These are phyloP conservation scores for Lumbricus terrestris DNA, from an alignment of 2,888 invertebrate species.

Conservation along the genomic window DNA sequence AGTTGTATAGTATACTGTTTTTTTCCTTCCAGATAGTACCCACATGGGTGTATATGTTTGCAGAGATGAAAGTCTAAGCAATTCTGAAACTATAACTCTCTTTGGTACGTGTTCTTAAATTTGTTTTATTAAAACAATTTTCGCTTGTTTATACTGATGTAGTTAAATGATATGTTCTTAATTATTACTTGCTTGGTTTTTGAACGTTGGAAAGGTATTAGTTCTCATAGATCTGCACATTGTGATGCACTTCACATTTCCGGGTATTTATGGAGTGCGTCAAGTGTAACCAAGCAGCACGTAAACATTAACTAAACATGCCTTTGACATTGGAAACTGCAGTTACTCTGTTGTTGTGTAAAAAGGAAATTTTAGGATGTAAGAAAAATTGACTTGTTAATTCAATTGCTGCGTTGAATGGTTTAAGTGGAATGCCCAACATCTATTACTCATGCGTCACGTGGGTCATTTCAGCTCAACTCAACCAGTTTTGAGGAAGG, in stretches of 20 bases:
- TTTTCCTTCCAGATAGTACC: neutral
- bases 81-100: neutral
- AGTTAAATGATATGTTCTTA: no score
- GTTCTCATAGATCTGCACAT: no score
- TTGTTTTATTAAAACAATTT: neutral
- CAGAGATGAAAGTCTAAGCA: neutral
- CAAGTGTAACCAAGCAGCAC: neutral
- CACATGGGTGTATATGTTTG: neutral
- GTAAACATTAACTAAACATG: neutral
- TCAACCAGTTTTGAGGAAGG: no score
- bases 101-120: neutral
- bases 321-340: neutral
- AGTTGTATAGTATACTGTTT: neutral
- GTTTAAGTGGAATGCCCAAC: neutral
- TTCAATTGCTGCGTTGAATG: neutral
- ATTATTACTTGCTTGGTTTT: neutral
- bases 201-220: neutral
- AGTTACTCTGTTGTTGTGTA: neutral
- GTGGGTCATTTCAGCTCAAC: no score
- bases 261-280: neutral
- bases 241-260: neutral
- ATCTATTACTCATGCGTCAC: neutral
- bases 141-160: no score
- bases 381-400: neutral
- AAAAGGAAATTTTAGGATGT: neutral